A percentile compares a stretch with the other conserved stretches of the same genome.
phyloP scores from a whole-genome alignment of 1,140 invertebrate genomes.

The Drosophila athabasca region DNA sequence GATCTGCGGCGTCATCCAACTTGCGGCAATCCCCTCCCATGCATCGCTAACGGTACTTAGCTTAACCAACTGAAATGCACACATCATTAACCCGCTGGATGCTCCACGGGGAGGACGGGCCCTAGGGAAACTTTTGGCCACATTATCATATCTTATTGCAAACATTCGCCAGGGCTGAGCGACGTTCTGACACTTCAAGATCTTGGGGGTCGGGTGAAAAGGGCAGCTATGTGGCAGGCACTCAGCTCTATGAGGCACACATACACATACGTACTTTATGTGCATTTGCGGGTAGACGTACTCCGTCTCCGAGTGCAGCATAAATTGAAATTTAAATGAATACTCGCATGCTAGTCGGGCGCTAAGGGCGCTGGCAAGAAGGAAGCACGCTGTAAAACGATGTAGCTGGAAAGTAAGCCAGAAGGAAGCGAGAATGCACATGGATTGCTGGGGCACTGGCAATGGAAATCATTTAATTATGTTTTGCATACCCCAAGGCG shows the following conservation, averaged over 20 bases:
- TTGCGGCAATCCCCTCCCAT: background rate
- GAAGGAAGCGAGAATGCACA: background rate
- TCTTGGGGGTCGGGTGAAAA: background rate
- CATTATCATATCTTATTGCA: conserved; percentile 54
- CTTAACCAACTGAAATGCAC: conserved; percentile 54
- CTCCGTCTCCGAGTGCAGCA: conserved; percentile 15
- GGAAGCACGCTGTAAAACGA: background rate
- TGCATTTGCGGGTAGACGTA: too few species aligned
- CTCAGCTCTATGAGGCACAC: conserved; percentile 21
- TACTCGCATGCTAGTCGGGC: conserved; percentile 14
- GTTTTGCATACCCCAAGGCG: conserved; percentile 19
- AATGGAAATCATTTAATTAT: conserved; percentile 50
- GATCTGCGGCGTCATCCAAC: too few species aligned
- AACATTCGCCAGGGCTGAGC: conserved; percentile 21
- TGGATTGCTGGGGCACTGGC: conserved; percentile 21
- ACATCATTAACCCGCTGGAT: conserved; percentile 44
- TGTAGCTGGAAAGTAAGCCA: background rate
- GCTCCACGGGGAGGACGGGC: too few species aligned
- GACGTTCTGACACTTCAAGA: background rate
- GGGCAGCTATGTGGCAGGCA: conserved; percentile 22
- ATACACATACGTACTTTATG: background rate
- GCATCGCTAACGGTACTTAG: conserved; percentile 36
- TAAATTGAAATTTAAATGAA: conserved; percentile 73
- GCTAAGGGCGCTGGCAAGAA: too few species aligned
- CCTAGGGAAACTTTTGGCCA: conserved; percentile 7